Evolutionary conservation across 2,888 invertebrate species (phyloP).

Genomic region (Thecocarcelia acutangulata): DNA sequence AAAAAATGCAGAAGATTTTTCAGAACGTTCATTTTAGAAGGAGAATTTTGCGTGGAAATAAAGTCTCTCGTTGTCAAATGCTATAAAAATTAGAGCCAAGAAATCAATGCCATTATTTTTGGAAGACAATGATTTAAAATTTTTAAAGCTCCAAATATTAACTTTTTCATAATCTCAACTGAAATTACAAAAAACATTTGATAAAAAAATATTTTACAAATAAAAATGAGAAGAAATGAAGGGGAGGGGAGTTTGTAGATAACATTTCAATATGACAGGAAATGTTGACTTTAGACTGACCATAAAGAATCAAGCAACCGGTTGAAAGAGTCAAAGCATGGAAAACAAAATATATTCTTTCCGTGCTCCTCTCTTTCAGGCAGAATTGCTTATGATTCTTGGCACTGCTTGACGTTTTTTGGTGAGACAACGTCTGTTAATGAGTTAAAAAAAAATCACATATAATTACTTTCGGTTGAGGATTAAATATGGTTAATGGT

Average conservation of each 20-base stretch:
- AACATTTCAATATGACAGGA: neutral
- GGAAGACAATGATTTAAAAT: slow-evolving; percentile 65
- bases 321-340: neutral
- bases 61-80: slow-evolving; percentile 60
- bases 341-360: neutral
- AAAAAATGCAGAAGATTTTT: slow-evolving; percentile 55
- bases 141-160: slow-evolving; percentile 66
- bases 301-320: neutral
- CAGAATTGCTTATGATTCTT: neutral
- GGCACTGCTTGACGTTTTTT: neutral
- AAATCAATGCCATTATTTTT: slow-evolving; percentile 67
- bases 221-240: neutral
- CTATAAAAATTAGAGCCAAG: slow-evolving; percentile 69
- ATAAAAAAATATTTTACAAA: slow-evolving; percentile 49
- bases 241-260: slow-evolving; percentile 1
- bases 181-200: slow-evolving; percentile 62
- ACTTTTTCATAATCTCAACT: slow-evolving; percentile 65
- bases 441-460: slow-evolving; percentile 33
- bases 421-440: slow-evolving; percentile 23
- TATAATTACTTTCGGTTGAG: slow-evolving; percentile 10
- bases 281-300: neutral
- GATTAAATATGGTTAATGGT: slow-evolving; percentile 38
- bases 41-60: slow-evolving; percentile 45
- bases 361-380: neutral
- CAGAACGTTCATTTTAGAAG: slow-evolving; percentile 48